Conservation (phyloP, 2,113 vertebrate genomes). For the Nothocercus julius region DNA sequence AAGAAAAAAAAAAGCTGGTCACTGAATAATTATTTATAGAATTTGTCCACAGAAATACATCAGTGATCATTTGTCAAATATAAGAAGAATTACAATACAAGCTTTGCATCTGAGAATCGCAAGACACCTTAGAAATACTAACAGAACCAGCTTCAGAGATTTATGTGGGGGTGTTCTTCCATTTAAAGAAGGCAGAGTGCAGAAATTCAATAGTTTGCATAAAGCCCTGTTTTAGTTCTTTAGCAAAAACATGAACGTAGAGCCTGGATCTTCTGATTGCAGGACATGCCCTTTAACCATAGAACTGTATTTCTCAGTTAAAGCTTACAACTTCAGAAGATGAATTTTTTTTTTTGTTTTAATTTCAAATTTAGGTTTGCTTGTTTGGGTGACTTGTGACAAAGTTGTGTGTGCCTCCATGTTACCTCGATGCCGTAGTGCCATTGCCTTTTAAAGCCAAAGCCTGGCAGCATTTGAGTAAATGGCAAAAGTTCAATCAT, state of each 20-base stretch:
- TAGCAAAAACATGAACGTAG: not conserved
- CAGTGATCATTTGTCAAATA: not conserved
- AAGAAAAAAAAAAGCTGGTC: not conserved
- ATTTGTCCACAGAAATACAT: not conserved
- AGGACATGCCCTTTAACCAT: accelerated
- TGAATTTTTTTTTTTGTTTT: not conserved
- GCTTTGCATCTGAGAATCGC: not conserved
- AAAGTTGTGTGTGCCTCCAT: not conserved
- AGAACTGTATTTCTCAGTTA: not conserved
- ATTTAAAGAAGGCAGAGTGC: not conserved
- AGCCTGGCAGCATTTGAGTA: not conserved
- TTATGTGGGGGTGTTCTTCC: not conserved
- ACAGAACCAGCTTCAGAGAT: not conserved
- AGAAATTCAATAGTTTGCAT: not conserved
- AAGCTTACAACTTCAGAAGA: not conserved
- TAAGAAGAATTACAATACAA: not conserved
- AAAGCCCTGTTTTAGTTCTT: not conserved
- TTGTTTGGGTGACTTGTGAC: not conserved
- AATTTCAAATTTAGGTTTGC: not conserved
- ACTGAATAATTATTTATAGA: not conserved
- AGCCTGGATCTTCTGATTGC: not conserved
- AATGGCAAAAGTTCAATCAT: not conserved
- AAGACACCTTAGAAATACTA: not conserved
- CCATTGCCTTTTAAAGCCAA: not conserved
- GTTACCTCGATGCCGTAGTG: not conserved